These are phyloP conservation scores for Drosophila lacertosa DNA, from an alignment of 1,140 invertebrate genomes.

Conservation along the genomic window DNA sequence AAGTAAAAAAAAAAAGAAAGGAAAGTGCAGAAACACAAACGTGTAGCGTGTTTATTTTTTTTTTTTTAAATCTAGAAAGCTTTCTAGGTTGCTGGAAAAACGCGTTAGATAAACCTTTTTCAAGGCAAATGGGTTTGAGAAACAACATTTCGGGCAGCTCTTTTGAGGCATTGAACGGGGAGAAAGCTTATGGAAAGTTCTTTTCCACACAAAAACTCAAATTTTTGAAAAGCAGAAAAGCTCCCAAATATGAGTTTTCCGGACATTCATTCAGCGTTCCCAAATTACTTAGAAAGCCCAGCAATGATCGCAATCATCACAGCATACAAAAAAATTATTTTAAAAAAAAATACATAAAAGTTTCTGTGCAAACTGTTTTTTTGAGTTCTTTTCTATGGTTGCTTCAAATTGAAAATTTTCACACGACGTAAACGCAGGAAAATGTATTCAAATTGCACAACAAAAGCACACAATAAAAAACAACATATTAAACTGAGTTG, in stretches of 20 bases:
- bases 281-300: conserved; percentile 58
- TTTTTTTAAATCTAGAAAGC: conserved; percentile 17
- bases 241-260: background rate
- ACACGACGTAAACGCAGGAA: conserved; percentile 33
- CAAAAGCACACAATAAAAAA: background rate
- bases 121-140: conserved; percentile 12
- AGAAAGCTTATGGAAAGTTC: background rate
- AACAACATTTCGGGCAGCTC: background rate
- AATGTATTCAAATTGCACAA: conserved; percentile 11
- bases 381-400: conserved; percentile 42
- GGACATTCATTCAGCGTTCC: conserved; percentile 23
- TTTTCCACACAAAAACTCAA: background rate
- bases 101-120: conserved; percentile 19
- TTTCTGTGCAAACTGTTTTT: too few species aligned
- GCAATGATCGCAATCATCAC: conserved; percentile 28
- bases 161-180: background rate
- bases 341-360: too few species aligned
- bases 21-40: conserved; percentile 7
- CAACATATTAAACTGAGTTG: background rate
- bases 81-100: conserved; percentile 5
- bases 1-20: conserved; percentile 15
- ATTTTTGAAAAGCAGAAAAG: background rate
- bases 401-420: conserved; percentile 55
- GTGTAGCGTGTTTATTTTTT: too few species aligned
- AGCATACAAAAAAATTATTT: too few species aligned